Evolutionary conservation across 2,888 invertebrate genomes (phyloP).

Genomic region (Orchesellides sinensis): DNA sequence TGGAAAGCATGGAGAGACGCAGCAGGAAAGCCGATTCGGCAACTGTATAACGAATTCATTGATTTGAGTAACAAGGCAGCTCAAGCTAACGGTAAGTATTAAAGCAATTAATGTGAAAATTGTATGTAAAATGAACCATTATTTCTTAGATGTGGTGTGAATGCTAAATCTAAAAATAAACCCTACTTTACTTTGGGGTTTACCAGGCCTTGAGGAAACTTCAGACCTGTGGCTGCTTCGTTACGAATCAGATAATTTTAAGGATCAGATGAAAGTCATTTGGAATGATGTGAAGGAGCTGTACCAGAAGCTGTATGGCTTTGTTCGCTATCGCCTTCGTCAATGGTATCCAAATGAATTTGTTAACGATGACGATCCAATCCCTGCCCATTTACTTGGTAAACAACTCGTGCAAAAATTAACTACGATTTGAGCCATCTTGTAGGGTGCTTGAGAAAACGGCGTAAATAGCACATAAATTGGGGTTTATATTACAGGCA

Average conservation of each 20-base stretch:
- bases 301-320: constrained; percentile 90
- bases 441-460: background rate
- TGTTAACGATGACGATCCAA: constrained; percentile 80
- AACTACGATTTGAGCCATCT: no score
- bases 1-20: constrained; percentile 91
- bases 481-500: constrained; percentile 78
- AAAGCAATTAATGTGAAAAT: no score
- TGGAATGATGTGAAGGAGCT: constrained; percentile 84
- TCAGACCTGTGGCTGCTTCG: constrained; percentile 93
- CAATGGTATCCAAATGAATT: constrained; percentile 79
- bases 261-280: constrained; percentile 78
- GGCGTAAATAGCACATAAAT: no score
- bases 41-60: constrained; percentile 87
- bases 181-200: no score
- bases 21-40: constrained; percentile 87
- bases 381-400: constrained; percentile 92
- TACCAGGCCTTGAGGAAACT: constrained; percentile 88
- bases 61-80: constrained; percentile 89
- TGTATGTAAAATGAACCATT: no score
- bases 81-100: constrained; percentile 82
- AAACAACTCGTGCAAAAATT: no score
- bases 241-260: constrained; percentile 82
- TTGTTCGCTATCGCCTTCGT: constrained; percentile 84
- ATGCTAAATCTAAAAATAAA: no score
- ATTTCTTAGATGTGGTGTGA: no score